Percentiles rank a stretch among this genome's conserved stretches.
These are phyloP conservation scores for Cyaniris semiargus DNA, from an alignment of 2,888 invertebrate species.

Conservation along the genomic window DNA sequence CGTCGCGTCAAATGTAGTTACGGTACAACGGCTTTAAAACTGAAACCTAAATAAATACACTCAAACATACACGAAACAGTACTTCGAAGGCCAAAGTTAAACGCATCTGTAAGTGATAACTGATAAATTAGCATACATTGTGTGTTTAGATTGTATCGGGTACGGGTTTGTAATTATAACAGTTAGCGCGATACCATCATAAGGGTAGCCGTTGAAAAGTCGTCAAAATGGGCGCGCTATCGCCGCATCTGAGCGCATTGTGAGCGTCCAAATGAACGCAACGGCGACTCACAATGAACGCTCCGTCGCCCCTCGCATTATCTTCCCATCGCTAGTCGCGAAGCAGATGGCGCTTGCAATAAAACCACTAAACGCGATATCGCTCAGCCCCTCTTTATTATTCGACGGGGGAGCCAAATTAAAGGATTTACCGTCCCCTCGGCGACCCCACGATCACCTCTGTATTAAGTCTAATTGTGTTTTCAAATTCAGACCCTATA, in stretches of 20 bases:
- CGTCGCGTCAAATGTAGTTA: not conserved
- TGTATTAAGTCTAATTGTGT: slow-evolving; percentile 81
- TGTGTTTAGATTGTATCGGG: not conserved
- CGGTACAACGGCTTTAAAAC: not conserved
- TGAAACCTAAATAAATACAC: not conserved
- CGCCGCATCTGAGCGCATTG: slow-evolving; percentile 58
- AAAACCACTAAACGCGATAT: slow-evolving; percentile 81
- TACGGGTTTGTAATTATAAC: slow-evolving; percentile 57
- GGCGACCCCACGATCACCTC: slow-evolving; percentile 79
- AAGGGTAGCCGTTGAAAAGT: slow-evolving; percentile 60
- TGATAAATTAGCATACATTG: slow-evolving; percentile 15
- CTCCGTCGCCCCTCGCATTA: slow-evolving; percentile 67
- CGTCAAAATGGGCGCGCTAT: slow-evolving; percentile 62
- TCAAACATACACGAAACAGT: no score
- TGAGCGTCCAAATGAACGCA: slow-evolving; percentile 57
- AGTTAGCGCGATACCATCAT: slow-evolving; percentile 60
- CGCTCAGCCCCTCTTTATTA: slow-evolving; percentile 74
- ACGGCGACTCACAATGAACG: slow-evolving; percentile 64
- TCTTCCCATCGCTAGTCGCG: slow-evolving; percentile 72
- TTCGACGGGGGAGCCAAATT: slow-evolving; percentile 81
- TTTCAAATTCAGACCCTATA: slow-evolving; percentile 78
- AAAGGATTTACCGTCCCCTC: slow-evolving; percentile 74
- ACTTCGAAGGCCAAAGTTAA: not conserved
- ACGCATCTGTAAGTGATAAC: slow-evolving; percentile 18
- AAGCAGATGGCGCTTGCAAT: slow-evolving; percentile 80